A percentile compares a stretch with the other conserved stretches of the same genome.
Conservation (phyloP, 2,113 vertebrate genomes). For the Melospiza georgiana region DNA sequence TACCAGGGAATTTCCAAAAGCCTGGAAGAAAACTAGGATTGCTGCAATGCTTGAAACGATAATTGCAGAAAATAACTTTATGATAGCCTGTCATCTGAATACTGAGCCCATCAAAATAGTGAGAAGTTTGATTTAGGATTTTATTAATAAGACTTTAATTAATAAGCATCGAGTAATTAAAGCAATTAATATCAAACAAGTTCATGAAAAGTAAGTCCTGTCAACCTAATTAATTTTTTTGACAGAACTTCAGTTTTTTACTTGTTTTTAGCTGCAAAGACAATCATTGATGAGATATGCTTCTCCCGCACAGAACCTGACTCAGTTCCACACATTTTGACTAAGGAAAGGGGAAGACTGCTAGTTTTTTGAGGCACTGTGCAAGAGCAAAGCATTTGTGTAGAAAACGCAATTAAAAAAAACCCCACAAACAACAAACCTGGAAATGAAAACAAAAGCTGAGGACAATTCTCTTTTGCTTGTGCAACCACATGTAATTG, state of each 20-base stretch:
- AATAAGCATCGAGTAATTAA: constrained; percentile 61
- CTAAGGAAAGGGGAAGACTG: neutral
- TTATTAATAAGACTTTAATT: constrained; percentile 56
- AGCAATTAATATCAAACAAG: constrained; percentile 61
- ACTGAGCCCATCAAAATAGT: constrained; percentile 32
- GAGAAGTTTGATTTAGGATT: constrained; percentile 28
- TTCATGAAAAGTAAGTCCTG: constrained; percentile 50
- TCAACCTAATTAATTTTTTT: constrained; percentile 48
- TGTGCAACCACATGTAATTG: neutral
- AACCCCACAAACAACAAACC: neutral
- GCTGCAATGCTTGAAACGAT: neutral
- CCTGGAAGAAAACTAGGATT: neutral
- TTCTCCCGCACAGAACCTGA: neutral
- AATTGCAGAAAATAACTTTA: constrained; percentile 39
- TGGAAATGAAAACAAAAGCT: neutral
- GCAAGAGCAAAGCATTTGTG: neutral
- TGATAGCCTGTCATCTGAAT: constrained; percentile 31
- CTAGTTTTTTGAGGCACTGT: neutral
- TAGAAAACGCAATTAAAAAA: neutral
- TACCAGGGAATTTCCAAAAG: neutral
- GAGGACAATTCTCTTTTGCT: neutral
- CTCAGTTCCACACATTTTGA: neutral
- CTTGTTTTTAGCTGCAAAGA: constrained; percentile 35
- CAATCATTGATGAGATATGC: neutral
- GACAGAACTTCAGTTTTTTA: constrained; percentile 18